Percentiles rank a stretch among this genome's conserved stretches.
Conservation (phyloP, 2,113 vertebrate species). For the Elachura formosa region DNA sequence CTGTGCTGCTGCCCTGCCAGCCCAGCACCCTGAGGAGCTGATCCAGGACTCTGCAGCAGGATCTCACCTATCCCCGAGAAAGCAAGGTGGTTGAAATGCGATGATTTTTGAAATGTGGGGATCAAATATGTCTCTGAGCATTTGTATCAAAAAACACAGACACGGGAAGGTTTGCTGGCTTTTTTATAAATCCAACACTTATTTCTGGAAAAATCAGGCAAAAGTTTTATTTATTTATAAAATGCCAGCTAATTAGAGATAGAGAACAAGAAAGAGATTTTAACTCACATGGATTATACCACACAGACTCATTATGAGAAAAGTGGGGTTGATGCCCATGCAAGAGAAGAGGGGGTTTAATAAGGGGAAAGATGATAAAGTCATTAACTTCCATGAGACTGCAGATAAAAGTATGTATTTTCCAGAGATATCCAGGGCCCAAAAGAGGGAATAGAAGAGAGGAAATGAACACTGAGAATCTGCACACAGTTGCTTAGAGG, state of each 20-base stretch:
- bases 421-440: background rate
- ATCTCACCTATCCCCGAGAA: background rate
- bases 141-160: background rate
- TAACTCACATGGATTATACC: background rate
- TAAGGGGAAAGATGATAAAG: background rate
- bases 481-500: background rate
- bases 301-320: background rate
- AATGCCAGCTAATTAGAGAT: background rate
- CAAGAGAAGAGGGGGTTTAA: background rate
- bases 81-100: no score
- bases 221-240: background rate
- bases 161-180: accelerated
- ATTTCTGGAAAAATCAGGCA: background rate
- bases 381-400: background rate
- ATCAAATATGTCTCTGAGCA: background rate
- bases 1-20: background rate
- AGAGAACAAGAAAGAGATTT: background rate
- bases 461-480: background rate
- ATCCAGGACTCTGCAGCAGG: accelerated
- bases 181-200: background rate
- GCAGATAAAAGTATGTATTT: background rate
- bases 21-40: background rate
- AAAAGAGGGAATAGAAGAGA: background rate
- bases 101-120: background rate
- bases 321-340: background rate